Evolutionary conservation across 2,113 vertebrate species (phyloP).

Genomic region (Nicator chloris): DNA sequence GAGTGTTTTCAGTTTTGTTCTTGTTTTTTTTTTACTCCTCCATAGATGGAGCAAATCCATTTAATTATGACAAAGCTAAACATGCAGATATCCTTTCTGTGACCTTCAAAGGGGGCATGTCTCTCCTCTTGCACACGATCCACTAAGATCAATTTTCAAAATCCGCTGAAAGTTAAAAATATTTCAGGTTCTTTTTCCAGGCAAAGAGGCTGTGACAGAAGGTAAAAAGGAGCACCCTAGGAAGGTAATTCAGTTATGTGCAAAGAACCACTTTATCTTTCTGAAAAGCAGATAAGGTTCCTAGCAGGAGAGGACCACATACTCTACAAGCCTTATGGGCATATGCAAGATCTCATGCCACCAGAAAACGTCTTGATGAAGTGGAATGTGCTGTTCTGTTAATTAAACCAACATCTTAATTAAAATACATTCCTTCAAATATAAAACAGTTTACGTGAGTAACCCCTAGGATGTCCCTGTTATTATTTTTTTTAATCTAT

Average conservation of each 20-base stretch:
- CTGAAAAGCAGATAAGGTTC: constrained; percentile 51
- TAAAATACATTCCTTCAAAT: constrained; percentile 12
- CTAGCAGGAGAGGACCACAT: constrained; percentile 66
- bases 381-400: background rate
- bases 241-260: constrained; percentile 61
- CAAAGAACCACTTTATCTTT: constrained; percentile 60
- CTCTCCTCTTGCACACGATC: background rate
- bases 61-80: background rate
- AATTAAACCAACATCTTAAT: constrained; percentile 36
- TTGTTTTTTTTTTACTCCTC: background rate
- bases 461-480: background rate
- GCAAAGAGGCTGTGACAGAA: constrained; percentile 48
- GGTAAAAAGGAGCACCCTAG: constrained; percentile 55
- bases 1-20: background rate
- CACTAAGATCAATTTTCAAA: constrained; percentile 36
- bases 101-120: background rate
- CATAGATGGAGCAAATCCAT: background rate
- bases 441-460: background rate
- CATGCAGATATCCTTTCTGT: background rate
- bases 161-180: constrained; percentile 38
- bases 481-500: background rate
- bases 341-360: constrained; percentile 44
- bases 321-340: constrained; percentile 56
- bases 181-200: constrained; percentile 40
- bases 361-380: constrained; percentile 57